Evolutionary conservation across 2,113 vertebrate genomes (phyloP), one percentile per base, ranked within the genome.

Genomic region (Clarias batrachus): DNA sequence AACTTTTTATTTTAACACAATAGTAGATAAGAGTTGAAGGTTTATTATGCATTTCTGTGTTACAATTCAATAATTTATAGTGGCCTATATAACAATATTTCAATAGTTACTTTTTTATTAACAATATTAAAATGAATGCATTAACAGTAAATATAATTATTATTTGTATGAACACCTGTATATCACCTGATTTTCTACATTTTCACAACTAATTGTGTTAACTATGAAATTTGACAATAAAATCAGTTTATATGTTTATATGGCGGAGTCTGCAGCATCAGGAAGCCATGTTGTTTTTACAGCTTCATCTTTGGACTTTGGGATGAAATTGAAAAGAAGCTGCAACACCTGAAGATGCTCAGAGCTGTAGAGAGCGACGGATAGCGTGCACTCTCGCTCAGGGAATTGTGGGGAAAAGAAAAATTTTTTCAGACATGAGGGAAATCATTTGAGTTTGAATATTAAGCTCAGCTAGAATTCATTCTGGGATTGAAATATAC

Each of bases 261-360:
- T 73, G 70, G 33, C 12, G 74, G 74, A 77, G 56, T 21, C 23
- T 23, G 87, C 74, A 63, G 85, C 83, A 85, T 89, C 86, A 87
- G 87, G 70, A 86, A 78, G 83, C 63, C 57, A 59, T 68, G 56
- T 68, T 81, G 81, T 85, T 92, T 91, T 95, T 94, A 95, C 86
- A 85, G 89, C 70, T 89, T 89, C 93, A 87, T 89, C 94, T 93
- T 94, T 95, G 95, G 91, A 95, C 94, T 91, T 90, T 88, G 52
- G 81, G 57, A 27, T 54, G 87, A 85, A 84, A 66, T 81, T 93
- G 90, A 94, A 94, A 95, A 93, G 92, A 88, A 71, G 25, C 1
- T 57, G 87, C 30, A 21, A 23, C 10, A 14, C 48, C 66, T 86
- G 87, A 87, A 85, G 92, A 89, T 93, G 91, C 90, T 93, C 92